Evolutionary conservation across 2,888 invertebrate genomes (phyloP).

Genomic region (Lycia hirtaria): DNA sequence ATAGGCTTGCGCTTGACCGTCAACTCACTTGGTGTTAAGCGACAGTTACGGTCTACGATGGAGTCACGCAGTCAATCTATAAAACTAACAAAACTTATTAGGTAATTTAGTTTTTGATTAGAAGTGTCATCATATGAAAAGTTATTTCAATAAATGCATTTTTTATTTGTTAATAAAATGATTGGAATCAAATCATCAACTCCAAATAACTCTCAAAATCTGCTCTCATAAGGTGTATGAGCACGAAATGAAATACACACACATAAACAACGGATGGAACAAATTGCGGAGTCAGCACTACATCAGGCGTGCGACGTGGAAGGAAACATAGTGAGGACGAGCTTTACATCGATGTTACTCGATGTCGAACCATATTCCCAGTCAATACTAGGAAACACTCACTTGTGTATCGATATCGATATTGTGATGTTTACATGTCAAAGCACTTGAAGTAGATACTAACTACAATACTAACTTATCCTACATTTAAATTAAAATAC

Average conservation of each 20-base stretch:
- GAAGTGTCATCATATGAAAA: no score
- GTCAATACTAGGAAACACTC: constrained; percentile 29
- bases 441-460: neutral
- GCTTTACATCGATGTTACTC: constrained; percentile 55
- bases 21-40: no score
- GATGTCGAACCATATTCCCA: constrained; percentile 44
- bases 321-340: constrained; percentile 56
- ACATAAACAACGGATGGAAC: constrained; percentile 61
- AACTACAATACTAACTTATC: neutral
- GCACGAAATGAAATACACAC: constrained; percentile 52
- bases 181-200: no score
- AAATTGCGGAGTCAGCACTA: constrained; percentile 67
- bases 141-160: no score
- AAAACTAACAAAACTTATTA: no score
- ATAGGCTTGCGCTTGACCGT: no score
- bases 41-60: no score
- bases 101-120: no score
- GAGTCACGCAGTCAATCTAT: no score
- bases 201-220: constrained; percentile 45
- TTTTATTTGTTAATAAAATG: no score
- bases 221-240: constrained; percentile 34
- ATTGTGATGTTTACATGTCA: neutral
- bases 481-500: no score
- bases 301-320: constrained; percentile 61
- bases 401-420: constrained; percentile 11